Conservation (phyloP, 2,888 invertebrate genomes). For the Sphinx pinastri region DNA sequence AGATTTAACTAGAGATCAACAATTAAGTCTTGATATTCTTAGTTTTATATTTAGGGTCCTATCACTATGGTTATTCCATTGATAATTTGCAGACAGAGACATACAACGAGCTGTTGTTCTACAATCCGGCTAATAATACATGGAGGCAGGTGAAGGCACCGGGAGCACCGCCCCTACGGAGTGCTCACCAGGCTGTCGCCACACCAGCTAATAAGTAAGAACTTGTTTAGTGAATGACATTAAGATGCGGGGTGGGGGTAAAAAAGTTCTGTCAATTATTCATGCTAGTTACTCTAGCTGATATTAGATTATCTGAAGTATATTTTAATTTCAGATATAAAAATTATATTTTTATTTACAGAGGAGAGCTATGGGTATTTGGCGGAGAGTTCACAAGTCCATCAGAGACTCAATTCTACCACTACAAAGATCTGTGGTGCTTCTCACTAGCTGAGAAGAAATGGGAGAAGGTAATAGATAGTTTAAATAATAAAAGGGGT, state of each 20-base stretch:
- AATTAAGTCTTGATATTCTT: no score
- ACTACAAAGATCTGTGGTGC: conserved; percentile 96
- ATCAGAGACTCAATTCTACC: conserved; percentile 95
- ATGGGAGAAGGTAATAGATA: conserved; percentile 90
- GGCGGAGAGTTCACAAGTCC: conserved; percentile 97
- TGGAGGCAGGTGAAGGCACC: conserved; percentile 93
- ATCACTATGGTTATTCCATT: no score
- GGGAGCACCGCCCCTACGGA: conserved; percentile 93
- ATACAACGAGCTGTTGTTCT: conserved; percentile 93
- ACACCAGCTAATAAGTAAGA: conserved; percentile 86
- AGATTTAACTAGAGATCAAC: no score
- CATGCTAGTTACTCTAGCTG: no score
- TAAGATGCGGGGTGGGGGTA: no score
- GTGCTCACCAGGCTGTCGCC: conserved; percentile 93
- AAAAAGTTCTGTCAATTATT: no score
- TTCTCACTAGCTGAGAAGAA: conserved; percentile 88
- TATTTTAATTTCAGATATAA: neutral
- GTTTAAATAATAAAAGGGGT: no score
- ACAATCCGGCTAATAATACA: conserved; percentile 89
- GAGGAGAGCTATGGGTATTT: conserved; percentile 88
- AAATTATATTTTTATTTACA: conserved; percentile 38
- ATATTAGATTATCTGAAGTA: no score
- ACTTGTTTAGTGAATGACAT: neutral
- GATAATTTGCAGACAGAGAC: conserved; percentile 87
- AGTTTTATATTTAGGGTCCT: no score